phyloP scores from a whole-genome alignment of 2,113 vertebrate species.

The Gulo gulo region DNA sequence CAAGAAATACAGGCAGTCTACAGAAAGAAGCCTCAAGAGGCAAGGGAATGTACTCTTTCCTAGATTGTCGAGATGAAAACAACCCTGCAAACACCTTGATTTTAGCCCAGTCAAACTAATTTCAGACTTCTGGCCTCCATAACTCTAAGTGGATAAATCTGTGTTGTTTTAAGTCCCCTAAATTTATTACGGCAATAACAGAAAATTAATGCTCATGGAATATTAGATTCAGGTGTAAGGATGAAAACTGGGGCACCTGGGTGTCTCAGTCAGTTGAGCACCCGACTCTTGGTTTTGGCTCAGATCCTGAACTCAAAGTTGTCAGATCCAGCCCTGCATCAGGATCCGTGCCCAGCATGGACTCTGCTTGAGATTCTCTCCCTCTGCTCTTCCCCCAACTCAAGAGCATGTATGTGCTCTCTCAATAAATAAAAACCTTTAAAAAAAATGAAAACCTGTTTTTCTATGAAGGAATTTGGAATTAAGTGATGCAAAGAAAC shows the following conservation, averaged over 20 bases:
- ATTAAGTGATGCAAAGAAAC: neutral
- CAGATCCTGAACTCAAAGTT: neutral
- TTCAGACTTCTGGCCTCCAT: neutral
- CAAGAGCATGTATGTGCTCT: neutral
- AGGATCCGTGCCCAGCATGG: neutral
- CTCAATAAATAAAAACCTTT: neutral
- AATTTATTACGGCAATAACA: neutral
- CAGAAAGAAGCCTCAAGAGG: neutral
- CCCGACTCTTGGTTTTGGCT: neutral
- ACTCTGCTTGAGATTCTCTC: neutral
- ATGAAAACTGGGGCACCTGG: neutral
- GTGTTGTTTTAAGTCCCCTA: neutral
- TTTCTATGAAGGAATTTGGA: neutral
- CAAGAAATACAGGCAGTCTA: neutral
- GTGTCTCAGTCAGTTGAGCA: neutral
- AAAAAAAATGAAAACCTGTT: neutral
- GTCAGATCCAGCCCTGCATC: neutral
- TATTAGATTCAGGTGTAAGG: neutral
- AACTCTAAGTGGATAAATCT: neutral
- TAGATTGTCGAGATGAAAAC: neutral
- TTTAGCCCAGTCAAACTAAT: neutral
- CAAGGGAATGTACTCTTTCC: neutral
- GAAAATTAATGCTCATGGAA: neutral
- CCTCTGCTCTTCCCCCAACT: neutral
- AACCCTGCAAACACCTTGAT: neutral